Conservation (phyloP, 2,113 vertebrate species). For the Misgurnus mizolepis region DNA sequence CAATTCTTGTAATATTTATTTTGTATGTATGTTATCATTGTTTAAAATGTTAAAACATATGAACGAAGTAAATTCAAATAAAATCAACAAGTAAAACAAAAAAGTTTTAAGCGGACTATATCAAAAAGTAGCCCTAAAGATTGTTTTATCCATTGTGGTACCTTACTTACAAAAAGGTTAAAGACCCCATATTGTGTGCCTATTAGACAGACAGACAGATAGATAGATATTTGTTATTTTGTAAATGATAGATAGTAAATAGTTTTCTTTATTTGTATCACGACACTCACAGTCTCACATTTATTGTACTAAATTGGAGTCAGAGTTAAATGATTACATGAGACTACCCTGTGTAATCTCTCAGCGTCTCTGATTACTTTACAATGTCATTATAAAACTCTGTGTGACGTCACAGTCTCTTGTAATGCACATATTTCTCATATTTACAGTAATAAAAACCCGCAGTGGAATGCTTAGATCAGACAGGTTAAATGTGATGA, state of each 20-base stretch:
- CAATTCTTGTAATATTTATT: too few relatives aligned
- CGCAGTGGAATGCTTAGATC: not conserved
- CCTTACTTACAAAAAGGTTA: too few relatives aligned
- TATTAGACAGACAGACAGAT: too few relatives aligned
- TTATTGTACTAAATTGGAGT: not conserved
- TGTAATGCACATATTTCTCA: conserved; percentile 50
- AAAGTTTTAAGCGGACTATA: too few relatives aligned
- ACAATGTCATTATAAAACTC: conserved; percentile 58
- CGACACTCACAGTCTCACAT: not conserved
- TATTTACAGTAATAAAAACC: conserved; percentile 42
- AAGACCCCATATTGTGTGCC: not conserved
- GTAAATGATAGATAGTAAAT: too few relatives aligned
- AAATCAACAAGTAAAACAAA: too few relatives aligned
- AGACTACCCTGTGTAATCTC: conserved; percentile 43
- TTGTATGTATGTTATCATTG: too few relatives aligned
- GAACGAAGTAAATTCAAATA: too few relatives aligned
- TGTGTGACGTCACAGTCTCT: conserved; percentile 53
- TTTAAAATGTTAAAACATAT: too few relatives aligned
- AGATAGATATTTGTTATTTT: too few relatives aligned
- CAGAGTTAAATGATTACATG: conserved; percentile 41
- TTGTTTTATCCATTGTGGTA: too few relatives aligned
- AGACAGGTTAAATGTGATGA: not conserved
- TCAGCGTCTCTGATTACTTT: conserved; percentile 48
- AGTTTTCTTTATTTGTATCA: not conserved
- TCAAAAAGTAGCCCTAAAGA: too few relatives aligned